A percentile compares a stretch with the other conserved stretches of the same genome.
These are phyloP conservation scores for Steinernema scapterisci DNA, from an alignment of 2,888 invertebrate species.

Conservation along the genomic window DNA sequence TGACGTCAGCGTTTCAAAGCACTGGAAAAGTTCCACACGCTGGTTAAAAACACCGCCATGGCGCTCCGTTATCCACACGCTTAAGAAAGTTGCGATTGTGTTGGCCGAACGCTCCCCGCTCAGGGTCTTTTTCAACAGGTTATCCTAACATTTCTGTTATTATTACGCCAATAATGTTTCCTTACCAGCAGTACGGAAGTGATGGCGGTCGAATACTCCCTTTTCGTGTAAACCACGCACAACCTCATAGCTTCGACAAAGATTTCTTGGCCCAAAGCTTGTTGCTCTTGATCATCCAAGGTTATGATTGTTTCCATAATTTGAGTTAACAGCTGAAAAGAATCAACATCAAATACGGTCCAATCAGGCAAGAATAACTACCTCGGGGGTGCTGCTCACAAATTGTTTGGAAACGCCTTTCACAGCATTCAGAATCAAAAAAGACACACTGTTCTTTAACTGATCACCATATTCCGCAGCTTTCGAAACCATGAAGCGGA, in stretches of 20 bases:
- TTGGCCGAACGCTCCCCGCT: background rate
- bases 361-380: too few species aligned
- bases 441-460: conserved; percentile 77
- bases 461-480: conserved; percentile 42
- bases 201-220: background rate
- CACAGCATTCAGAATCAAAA: conserved; percentile 84
- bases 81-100: conserved; percentile 2
- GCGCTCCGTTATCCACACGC: conserved; percentile 31
- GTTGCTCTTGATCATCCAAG: conserved; percentile 13
- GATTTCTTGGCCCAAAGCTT: conserved; percentile 39
- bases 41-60: conserved; percentile 8
- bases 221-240: conserved; percentile 26
- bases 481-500: conserved; percentile 44
- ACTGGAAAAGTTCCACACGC: background rate
- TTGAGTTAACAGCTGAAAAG: conserved; percentile 38
- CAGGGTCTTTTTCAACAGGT: background rate
- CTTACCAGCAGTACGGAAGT: conserved; percentile 35
- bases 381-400: conserved; percentile 80
- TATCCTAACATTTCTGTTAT: background rate
- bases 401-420: conserved; percentile 83
- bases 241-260: conserved; percentile 44
- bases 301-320: conserved; percentile 35
- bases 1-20: background rate
- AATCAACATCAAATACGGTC: too few species aligned
- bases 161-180: background rate